phyloP scores from a whole-genome alignment of 2,888 invertebrate species.

The Palloptera scutellata region DNA sequence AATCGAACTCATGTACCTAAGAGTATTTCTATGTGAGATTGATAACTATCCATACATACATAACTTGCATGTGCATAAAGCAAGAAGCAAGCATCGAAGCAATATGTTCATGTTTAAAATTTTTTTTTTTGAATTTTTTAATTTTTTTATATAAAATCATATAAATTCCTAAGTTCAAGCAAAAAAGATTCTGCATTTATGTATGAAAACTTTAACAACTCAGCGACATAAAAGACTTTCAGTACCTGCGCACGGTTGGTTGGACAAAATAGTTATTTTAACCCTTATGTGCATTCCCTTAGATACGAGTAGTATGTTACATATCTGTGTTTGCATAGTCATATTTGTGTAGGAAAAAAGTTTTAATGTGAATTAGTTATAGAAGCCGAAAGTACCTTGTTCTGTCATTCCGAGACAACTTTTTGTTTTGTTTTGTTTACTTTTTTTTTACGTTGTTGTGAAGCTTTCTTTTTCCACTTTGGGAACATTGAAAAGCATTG shows the following conservation, averaged over 20 bases:
- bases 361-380: constrained; percentile 41
- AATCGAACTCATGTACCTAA: too few species aligned
- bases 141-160: too few species aligned
- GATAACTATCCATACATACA: too few species aligned
- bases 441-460: too few species aligned
- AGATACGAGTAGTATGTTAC: neutral
- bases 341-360: neutral
- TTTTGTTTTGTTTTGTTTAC: constrained; percentile 23
- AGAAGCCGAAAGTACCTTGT: constrained; percentile 39
- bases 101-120: too few species aligned
- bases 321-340: neutral
- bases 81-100: too few species aligned
- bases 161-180: too few species aligned
- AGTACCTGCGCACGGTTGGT: constrained; percentile 36
- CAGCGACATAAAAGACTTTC: neutral
- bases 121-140: too few species aligned
- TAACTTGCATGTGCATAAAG: too few species aligned
- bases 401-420: constrained; percentile 43
- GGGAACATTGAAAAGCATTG: constrained; percentile 8
- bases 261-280: constrained; percentile 40
- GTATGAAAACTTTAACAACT: neutral
- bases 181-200: too few species aligned
- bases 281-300: constrained; percentile 37
- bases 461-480: constrained; percentile 27
- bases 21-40: too few species aligned